A percentile compares a stretch with the other conserved stretches of the same genome.
phyloP scores from a whole-genome alignment of 2,797 vertebrate genomes.

The Steatocranus sp. region DNA sequence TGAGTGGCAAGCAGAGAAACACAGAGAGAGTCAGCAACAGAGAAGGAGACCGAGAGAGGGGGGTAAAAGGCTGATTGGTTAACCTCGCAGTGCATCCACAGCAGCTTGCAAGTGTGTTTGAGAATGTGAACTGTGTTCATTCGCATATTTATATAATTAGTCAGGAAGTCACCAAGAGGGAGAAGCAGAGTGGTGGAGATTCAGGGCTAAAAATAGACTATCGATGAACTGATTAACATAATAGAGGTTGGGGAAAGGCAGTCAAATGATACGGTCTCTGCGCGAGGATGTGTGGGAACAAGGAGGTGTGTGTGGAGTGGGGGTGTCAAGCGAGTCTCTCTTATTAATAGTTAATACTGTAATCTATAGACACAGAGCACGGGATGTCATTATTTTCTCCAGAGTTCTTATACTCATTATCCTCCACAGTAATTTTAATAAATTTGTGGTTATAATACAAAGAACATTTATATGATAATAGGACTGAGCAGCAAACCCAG shows the following conservation, averaged over 20 bases:
- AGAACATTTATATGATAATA: neutral
- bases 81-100: slow-evolving; percentile 7
- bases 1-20: slow-evolving; percentile 18
- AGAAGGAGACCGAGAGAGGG: neutral
- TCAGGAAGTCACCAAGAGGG: slow-evolving; percentile 46
- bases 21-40: neutral
- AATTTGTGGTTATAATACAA: neutral
- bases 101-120: neutral
- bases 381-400: neutral
- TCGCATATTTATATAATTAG: slow-evolving; percentile 56
- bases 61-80: neutral
- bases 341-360: slow-evolving; percentile 9
- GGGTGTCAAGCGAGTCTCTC: neutral
- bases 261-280: slow-evolving; percentile 28
- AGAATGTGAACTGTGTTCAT: slow-evolving; percentile 17
- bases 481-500: neutral
- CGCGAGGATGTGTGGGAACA: slow-evolving; percentile 1
- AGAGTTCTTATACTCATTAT: neutral
- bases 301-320: neutral
- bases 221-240: slow-evolving; percentile 63
- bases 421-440: neutral
- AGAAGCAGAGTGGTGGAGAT: slow-evolving; percentile 21
- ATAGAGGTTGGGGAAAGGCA: slow-evolving; percentile 43
- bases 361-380: neutral
- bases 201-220: slow-evolving; percentile 64